Evolutionary conservation across 2,113 vertebrate genomes (phyloP), one percentile per base, ranked within the genome.

Genomic region (Dolichotis patagonum): DNA sequence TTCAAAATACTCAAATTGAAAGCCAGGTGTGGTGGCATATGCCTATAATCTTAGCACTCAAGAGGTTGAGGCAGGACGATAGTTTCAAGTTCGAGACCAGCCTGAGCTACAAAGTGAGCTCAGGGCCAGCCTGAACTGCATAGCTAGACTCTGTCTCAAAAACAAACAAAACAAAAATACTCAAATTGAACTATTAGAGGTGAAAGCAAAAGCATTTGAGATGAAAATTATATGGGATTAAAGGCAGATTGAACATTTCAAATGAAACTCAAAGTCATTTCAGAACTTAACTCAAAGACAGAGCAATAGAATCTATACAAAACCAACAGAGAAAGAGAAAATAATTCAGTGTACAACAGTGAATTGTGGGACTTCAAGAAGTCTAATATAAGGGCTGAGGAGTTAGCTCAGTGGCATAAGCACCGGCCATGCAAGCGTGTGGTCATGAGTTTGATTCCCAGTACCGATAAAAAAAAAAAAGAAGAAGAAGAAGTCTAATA

Each of bases 141-240:
- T 52, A 52, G 49, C 49, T 10, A 52, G 10, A 52, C 49, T 9
- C 10, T 52, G 49, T 52, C 49, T 52, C 49, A 52, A 52, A 52
- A 52, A 52, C 49, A 52, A 52, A 52, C 6, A 52, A 52, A 52
- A 52, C 5, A 49, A 41, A 69, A 93, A 80, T 58, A 85, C 19
- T 90, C 46, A 90, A 32, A 62, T 46, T 91, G 43, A 93, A 52
- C 35, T 89, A 80, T 26, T 84, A 93, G 17, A 71, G 28, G 26
- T 88, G 46, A 85, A 75, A 90, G 86, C 38, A 9, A 13, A 41
- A 28, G 46, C 17, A 73, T 75, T 13, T 67, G 38, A 93, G 62
- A 90, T 43, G 30, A 95, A 94, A 94, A 81, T 46, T 94, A 62
- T 10, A n/a, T 52, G 43, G 35, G 46, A 78, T 81, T 77, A 91